A percentile compares a stretch with the other conserved stretches of the same genome.
phyloP scores from a whole-genome alignment of 2,113 vertebrate genomes.

The Pygoscelis antarcticus region DNA sequence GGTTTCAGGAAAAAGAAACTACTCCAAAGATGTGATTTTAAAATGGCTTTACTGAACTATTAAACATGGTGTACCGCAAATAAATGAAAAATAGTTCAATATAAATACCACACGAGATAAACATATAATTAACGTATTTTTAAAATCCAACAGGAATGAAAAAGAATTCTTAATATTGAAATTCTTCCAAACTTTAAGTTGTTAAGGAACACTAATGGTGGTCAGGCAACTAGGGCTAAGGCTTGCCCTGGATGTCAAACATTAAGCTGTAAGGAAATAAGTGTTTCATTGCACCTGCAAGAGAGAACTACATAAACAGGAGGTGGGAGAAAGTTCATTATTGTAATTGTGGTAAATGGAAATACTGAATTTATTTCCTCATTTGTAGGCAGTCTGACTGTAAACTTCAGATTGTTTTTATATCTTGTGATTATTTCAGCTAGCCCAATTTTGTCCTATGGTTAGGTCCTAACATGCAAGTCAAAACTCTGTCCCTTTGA shows the following conservation, averaged over 20 bases:
- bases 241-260: neutral
- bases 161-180: neutral
- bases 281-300: neutral
- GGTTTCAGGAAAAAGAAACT: neutral
- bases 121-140: neutral
- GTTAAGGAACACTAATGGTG: neutral
- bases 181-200: neutral
- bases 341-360: neutral
- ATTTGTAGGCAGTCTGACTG: neutral
- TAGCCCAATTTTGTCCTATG: neutral
- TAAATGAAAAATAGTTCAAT: neutral
- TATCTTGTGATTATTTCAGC: neutral
- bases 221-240: neutral
- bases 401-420: neutral
- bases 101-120: neutral
- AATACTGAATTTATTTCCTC: neutral
- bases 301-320: neutral
- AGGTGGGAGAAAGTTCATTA: neutral
- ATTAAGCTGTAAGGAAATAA: neutral
- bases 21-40: neutral
- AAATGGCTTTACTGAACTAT: neutral
- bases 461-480: neutral
- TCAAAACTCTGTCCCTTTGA: neutral
- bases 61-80: accelerated
- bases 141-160: accelerated